Conservation (phyloP, 2,888 invertebrate species). For the Seira ritae region DNA sequence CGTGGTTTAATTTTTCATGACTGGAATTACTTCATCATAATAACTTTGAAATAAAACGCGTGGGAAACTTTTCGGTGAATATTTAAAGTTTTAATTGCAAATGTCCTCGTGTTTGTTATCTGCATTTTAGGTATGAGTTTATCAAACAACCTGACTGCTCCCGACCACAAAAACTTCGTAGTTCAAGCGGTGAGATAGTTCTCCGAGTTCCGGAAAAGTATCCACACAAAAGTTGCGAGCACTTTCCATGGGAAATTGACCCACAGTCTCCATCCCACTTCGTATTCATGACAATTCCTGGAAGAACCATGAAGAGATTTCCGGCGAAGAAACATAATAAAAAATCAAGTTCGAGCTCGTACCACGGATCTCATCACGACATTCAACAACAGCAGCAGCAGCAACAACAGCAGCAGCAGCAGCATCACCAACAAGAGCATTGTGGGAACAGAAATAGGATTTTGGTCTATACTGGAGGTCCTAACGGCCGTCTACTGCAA, state of each 20-base stretch:
- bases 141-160: constrained; percentile 65
- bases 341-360: constrained; percentile 43
- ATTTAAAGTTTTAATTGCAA: too few species aligned
- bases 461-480: constrained; percentile 65
- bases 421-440: constrained; percentile 29
- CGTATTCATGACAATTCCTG: constrained; percentile 67
- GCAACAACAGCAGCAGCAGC: constrained; percentile 23
- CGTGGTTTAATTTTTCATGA: too few species aligned
- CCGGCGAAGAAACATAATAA: constrained; percentile 40
- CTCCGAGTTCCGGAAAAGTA: constrained; percentile 64
- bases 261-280: constrained; percentile 64
- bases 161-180: constrained; percentile 58
- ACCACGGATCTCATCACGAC: not conserved
- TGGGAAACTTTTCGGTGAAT: too few species aligned
- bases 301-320: constrained; percentile 65
- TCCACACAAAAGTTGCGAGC: constrained; percentile 62
- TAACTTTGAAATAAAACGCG: too few species aligned
- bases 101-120: too few species aligned
- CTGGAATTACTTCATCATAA: too few species aligned
- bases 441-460: constrained; percentile 63
- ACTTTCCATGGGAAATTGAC: constrained; percentile 68
- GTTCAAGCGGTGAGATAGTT: constrained; percentile 61
- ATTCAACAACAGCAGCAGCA: constrained; percentile 7
- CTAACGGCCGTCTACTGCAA: constrained; percentile 63
- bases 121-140: constrained; percentile 66